Evolutionary conservation across 2,888 invertebrate genomes (phyloP).

Genomic region (Linnaemya vulpina): DNA sequence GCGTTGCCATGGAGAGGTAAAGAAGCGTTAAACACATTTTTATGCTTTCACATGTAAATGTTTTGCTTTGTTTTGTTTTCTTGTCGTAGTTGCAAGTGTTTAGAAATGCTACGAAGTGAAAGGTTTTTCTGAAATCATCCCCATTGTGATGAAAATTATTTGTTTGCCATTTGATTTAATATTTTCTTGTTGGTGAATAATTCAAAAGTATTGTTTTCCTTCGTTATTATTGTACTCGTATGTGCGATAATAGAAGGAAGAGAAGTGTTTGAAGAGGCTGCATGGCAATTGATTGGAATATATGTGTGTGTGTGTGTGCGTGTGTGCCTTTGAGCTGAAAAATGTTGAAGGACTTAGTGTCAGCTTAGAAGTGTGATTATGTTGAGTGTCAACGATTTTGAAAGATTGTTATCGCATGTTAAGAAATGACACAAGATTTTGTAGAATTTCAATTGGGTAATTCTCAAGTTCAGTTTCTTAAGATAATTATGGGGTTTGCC

Average conservation of each 20-base stretch:
- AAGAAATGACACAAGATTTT: constrained; percentile 45
- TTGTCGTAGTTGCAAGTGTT: constrained; percentile 7
- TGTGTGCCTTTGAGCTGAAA: constrained; percentile 4
- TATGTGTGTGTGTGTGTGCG: not conserved
- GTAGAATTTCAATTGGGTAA: constrained; percentile 26
- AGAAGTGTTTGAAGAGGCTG: constrained; percentile 17
- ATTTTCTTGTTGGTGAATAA: constrained; percentile 28
- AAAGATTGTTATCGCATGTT: constrained; percentile 52
- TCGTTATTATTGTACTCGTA: constrained; percentile 9
- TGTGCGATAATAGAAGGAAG: not conserved
- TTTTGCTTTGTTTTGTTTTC: constrained; percentile 1
- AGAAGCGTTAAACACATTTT: constrained; percentile 45
- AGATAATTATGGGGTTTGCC: constrained; percentile 1
- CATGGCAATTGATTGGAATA: constrained; percentile 26
- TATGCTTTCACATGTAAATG: constrained; percentile 29
- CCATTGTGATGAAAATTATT: constrained; percentile 57
- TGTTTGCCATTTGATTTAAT: constrained; percentile 68
- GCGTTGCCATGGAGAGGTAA: constrained; percentile 2
- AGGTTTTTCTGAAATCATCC: constrained; percentile 61
- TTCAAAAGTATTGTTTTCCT: constrained; percentile 42
- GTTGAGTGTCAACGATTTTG: constrained; percentile 50
- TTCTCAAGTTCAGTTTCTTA: constrained; percentile 23
- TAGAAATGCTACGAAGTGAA: constrained; percentile 47
- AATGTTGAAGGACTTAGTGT: constrained; percentile 65
- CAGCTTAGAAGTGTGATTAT: constrained; percentile 66